Conservation (phyloP, 1,140 invertebrate genomes). For the Tetragnatha versicolor region DNA sequence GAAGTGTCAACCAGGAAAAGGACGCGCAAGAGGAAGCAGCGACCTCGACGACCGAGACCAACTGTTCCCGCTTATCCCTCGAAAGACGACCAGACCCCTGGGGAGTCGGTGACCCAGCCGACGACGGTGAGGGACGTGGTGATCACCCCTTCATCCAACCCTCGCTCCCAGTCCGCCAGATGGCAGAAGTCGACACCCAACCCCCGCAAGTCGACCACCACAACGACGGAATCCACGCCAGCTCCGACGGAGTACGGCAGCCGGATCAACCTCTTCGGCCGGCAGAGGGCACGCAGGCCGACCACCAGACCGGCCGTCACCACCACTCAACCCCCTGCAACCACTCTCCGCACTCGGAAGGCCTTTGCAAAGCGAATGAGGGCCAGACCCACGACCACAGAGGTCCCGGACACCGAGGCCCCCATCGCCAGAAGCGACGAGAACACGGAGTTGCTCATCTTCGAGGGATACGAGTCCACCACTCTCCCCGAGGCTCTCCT, state of each 20-base stretch:
- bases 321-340: background rate
- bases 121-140: slow-evolving; percentile 13
- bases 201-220: background rate
- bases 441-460: slow-evolving; percentile 16
- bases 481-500: background rate
- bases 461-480: background rate
- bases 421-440: slow-evolving; percentile 23
- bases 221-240: background rate
- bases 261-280: slow-evolving; percentile 41
- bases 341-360: background rate
- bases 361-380: background rate
- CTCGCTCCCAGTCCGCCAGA: background rate
- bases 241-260: slow-evolving; percentile 39
- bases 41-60: background rate
- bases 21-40: slow-evolving; percentile 32
- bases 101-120: background rate
- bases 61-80: background rate
- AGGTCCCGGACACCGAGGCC: background rate
- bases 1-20: slow-evolving; percentile 36
- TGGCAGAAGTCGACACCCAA: slow-evolving; percentile 4
- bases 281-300: background rate
- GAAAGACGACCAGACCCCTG: background rate
- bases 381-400: slow-evolving; percentile 1
- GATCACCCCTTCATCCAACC: background rate
- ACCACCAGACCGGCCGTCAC: background rate